Conservation (phyloP, 64 coral and sea anemone species). For the Acropora yongei region DNA sequence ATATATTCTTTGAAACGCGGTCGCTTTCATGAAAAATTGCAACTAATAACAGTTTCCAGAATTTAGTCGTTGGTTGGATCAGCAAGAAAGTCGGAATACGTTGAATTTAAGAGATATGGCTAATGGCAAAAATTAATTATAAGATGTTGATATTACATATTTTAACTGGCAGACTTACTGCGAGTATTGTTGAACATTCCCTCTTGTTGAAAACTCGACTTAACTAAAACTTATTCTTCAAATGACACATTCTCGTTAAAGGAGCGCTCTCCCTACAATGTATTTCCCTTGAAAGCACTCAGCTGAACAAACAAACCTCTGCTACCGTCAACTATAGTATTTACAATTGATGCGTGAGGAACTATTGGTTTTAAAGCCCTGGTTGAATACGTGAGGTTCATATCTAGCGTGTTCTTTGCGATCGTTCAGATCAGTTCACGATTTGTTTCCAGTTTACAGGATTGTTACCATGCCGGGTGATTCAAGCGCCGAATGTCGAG, state of each 20-base stretch:
- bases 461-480: neutral
- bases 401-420: neutral
- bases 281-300: slow-evolving; percentile 3
- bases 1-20: neutral
- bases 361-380: slow-evolving; percentile 19
- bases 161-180: neutral
- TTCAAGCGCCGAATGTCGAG: neutral
- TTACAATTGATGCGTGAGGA: neutral
- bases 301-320: slow-evolving; percentile 37
- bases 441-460: neutral
- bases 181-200: neutral
- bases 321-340: slow-evolving; percentile 10
- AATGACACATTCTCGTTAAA: neutral
- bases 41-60: neutral
- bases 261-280: neutral
- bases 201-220: neutral
- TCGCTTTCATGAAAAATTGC: neutral
- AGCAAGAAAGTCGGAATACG: neutral
- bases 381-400: neutral
- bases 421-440: no score
- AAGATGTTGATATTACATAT: neutral
- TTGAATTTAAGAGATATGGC: neutral
- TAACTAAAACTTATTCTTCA: neutral
- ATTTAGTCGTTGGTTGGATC: neutral
- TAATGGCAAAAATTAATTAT: neutral